These are phyloP conservation scores for Phlogophora meticulosa DNA, from an alignment of 2,888 invertebrate species.

Conservation along the genomic window DNA sequence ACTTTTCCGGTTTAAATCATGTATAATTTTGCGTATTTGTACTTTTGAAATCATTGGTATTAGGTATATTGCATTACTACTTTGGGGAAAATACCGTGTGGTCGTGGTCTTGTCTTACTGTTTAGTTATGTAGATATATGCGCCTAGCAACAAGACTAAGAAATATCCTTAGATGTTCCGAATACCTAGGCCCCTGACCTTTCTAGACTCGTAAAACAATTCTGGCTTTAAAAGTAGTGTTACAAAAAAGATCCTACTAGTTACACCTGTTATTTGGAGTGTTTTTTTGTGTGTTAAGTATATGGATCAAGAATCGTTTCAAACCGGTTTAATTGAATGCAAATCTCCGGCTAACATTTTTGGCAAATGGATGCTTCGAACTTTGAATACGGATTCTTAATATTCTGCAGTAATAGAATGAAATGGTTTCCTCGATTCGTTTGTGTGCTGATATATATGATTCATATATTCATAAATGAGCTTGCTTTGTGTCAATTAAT, in stretches of 20 bases:
- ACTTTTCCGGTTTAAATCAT: too few species aligned
- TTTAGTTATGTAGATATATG: neutral
- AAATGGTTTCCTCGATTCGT: slow-evolving; percentile 23
- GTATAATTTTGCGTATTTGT: too few species aligned
- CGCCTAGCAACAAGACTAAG: slow-evolving; percentile 14
- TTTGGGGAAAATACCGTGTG: neutral
- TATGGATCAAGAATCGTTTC: slow-evolving; percentile 34
- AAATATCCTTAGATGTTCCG: neutral
- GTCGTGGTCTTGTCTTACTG: neutral
- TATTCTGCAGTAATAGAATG: slow-evolving; percentile 24
- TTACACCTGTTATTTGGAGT: slow-evolving; percentile 56
- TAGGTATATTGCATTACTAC: neutral
- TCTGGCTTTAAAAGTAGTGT: slow-evolving; percentile 33
- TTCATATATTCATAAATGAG: slow-evolving; percentile 50
- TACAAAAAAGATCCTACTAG: slow-evolving; percentile 49
- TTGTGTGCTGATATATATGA: slow-evolving; percentile 33
- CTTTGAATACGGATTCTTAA: slow-evolving; percentile 16
- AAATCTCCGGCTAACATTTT: slow-evolving; percentile 35
- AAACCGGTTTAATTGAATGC: slow-evolving; percentile 54
- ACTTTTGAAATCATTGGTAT: too few species aligned
- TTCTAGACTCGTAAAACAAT: slow-evolving; percentile 33
- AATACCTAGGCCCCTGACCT: slow-evolving; percentile 41
- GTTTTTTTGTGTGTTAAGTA: slow-evolving; percentile 32
- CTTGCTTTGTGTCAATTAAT: slow-evolving; percentile 35
- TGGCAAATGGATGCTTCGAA: slow-evolving; percentile 18